phyloP scores from a whole-genome alignment of 30 jellyfish, hydroid and myxozoan genomes.

The Aurelia coerulea region DNA sequence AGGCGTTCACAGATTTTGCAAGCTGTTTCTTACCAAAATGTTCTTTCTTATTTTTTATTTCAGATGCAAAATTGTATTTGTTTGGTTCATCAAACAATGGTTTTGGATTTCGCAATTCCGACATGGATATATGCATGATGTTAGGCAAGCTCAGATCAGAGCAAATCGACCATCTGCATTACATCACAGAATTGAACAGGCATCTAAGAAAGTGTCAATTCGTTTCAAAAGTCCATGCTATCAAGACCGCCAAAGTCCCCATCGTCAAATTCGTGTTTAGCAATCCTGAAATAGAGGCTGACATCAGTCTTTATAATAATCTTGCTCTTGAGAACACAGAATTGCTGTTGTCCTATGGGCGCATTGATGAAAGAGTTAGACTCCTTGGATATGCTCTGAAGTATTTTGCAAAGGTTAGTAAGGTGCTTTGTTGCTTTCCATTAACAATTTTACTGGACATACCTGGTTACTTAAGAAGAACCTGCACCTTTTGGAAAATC shows the following conservation, averaged over 20 bases:
- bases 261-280: conserved; percentile 65
- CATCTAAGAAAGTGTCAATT: conserved; percentile 17
- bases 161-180: conserved; percentile 28
- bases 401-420: conserved; percentile 83
- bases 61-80: conserved; percentile 56
- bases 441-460: no score
- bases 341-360: conserved; percentile 58
- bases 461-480: no score
- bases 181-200: conserved; percentile 39
- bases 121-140: conserved; percentile 82
- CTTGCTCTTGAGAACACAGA: conserved; percentile 79
- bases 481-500: no score
- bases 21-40: no score
- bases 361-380: conserved; percentile 65
- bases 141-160: conserved; percentile 5
- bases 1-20: no score
- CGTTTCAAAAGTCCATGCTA: conserved; percentile 36
- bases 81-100: conserved; percentile 95
- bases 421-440: not conserved
- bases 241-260: conserved; percentile 87
- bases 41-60: not conserved
- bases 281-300: conserved; percentile 65
- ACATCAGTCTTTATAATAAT: conserved; percentile 79
- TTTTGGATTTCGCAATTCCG: conserved; percentile 82
- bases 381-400: conserved; percentile 80